phyloP scores from a whole-genome alignment of 2,797 vertebrate species.

The Merluccius polli region DNA sequence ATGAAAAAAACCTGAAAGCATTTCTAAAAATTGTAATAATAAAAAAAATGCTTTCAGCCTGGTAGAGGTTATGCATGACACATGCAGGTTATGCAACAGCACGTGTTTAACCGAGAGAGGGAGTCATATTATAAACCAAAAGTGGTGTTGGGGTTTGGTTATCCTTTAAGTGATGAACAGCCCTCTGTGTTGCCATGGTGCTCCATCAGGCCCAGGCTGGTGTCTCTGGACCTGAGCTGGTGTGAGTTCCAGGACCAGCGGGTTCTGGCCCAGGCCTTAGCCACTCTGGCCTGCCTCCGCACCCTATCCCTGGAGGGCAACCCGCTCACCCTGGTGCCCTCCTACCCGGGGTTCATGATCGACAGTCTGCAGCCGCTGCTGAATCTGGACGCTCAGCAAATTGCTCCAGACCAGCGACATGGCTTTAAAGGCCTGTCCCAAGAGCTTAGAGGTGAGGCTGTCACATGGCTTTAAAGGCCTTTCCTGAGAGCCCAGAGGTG shows the following conservation, averaged over 20 bases:
- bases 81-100: no score
- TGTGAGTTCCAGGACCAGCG: conserved; percentile 74
- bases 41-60: no score
- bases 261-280: conserved; percentile 61
- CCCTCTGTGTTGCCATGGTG: conserved; percentile 10
- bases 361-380: conserved; percentile 76
- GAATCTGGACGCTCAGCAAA: conserved; percentile 67
- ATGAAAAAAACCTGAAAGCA: no score
- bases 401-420: conserved; percentile 68
- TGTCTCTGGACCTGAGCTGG: conserved; percentile 85
- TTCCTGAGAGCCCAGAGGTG: neutral
- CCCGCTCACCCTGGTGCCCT: conserved; percentile 73
- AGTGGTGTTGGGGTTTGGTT: neutral
- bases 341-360: conserved; percentile 79
- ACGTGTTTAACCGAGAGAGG: no score
- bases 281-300: conserved; percentile 66
- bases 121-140: no score
- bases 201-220: conserved; percentile 77
- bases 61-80: no score
- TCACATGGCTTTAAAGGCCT: neutral
- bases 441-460: conserved; percentile 66
- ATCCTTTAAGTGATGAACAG: neutral
- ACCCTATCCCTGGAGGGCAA: conserved; percentile 81
- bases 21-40: no score
- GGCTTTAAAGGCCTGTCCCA: conserved; percentile 64